Evolutionary conservation across 2,797 vertebrate species (phyloP), one percentile per base, ranked within the genome.

Genomic region (Triplophysa bombifrons): DNA sequence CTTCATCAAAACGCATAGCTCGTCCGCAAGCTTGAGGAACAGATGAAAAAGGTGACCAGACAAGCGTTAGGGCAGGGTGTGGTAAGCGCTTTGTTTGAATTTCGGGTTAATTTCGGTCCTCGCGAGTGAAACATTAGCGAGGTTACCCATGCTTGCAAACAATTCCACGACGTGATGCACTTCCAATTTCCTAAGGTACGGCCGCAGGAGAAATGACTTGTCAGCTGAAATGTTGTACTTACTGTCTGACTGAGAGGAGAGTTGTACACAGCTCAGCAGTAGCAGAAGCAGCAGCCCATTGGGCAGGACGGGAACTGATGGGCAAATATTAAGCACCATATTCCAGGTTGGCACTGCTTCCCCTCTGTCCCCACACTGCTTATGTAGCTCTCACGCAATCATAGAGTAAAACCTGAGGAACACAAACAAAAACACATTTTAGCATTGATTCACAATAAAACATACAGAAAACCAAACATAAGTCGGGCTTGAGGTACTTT

Each of bases 321-420:
- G 92, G 90, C 92, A 93, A 90, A 87, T 89, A 88, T 93, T 92
- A 93, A 94, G 94, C 95, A 94, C 94, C 96, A 97, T 97, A 93
- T 95, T 96, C 93, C 92, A 93, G 92, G 92, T 89, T 19, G 91
- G 93, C 93, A 92, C 92, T 84, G 92, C 91, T 94, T 90, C 92
- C 92, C 92, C 90, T 93, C 87, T 81, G 90, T 92, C 92, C 91
- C 90, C 85, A 82, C 86, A 88, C 91, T 91, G 93, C 89, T 83
- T 88, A 87, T 91, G 89, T 90, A 88, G 88, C 89, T 90, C 85
- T 92, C 89, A 91, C 87, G 88, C 91, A 91, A 93, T 94, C 93
- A 94, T 93, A 93, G 90, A 90, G 89, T 93, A 91, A 90, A 90
- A 93, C 93, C 94, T 94, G 87, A 87, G 79, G 86, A 84, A 80